Evolutionary conservation across 2,113 vertebrate species (phyloP).

Genomic region (Casuarius casuarius): DNA sequence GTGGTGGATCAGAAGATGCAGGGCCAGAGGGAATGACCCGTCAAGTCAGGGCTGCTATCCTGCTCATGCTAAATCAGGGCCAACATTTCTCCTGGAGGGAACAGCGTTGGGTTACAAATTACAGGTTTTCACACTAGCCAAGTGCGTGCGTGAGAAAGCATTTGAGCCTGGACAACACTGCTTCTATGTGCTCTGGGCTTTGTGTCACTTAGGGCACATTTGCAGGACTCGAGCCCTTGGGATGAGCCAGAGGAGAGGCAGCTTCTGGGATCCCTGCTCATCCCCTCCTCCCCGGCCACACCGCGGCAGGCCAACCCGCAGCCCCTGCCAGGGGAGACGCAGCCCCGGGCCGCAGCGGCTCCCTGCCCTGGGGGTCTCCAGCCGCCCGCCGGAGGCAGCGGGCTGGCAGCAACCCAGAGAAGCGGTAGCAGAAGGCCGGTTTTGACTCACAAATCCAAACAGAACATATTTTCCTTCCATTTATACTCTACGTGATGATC

Average conservation of each 20-base stretch:
- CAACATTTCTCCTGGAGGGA: neutral
- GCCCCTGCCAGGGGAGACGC: no score
- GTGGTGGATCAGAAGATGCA: neutral
- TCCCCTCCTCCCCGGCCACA: neutral
- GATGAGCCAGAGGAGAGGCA: neutral
- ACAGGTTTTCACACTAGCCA: neutral
- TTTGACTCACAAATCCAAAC: neutral
- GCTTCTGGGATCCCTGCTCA: neutral
- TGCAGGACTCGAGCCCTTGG: neutral
- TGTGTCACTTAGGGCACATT: neutral
- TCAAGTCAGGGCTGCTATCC: neutral
- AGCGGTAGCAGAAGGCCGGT: neutral
- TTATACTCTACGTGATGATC: neutral
- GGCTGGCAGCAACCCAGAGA: neutral
- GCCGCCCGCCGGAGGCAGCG: no score
- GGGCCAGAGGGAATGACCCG: neutral
- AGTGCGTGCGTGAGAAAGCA: neutral
- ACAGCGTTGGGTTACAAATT: neutral
- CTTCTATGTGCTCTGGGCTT: neutral
- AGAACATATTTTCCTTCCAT: neutral
- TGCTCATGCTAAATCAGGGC: neutral
- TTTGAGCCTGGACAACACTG: neutral
- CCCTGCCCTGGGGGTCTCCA: neutral
- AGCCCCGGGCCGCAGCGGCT: no score
- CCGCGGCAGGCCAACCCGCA: neutral